These are phyloP conservation scores for Aphis craccivora DNA, from an alignment of 1,140 invertebrate genomes.

Conservation along the genomic window DNA sequence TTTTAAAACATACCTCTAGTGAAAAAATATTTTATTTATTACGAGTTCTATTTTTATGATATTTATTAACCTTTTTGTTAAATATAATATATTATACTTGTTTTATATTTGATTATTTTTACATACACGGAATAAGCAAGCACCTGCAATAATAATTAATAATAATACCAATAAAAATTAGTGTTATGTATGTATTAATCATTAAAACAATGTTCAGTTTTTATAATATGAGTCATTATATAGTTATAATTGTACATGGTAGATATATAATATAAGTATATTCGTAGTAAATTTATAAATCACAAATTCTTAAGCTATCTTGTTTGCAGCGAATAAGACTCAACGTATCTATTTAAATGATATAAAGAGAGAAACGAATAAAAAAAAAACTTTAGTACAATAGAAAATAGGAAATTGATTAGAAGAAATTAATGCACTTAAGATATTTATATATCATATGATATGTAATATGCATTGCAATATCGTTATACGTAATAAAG, in stretches of 20 bases:
- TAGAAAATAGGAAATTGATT: not conserved
- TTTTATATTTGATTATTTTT: not conserved
- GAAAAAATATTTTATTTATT: not conserved
- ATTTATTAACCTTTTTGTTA: not conserved
- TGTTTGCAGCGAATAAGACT: not conserved
- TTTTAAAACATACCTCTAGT: not conserved
- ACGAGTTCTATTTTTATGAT: not conserved
- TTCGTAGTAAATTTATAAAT: not conserved
- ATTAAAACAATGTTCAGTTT: not conserved
- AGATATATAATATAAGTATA: not conserved
- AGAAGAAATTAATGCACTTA: not conserved
- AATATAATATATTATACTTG: not conserved
- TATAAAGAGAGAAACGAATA: not conserved
- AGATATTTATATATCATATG: not conserved
- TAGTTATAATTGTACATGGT: not conserved
- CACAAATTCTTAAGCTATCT: slow-evolving; percentile 1
- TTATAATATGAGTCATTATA: not conserved
- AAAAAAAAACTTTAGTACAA: not conserved
- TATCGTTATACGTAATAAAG: not conserved
- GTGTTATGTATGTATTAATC: not conserved
- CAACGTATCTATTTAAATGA: not conserved
- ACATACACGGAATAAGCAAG: not conserved
- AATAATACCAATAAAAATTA: not conserved
- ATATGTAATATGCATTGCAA: not conserved
- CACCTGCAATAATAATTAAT: not conserved